Percentiles rank a stretch among this genome's conserved stretches.
These are phyloP conservation scores for Paedocypris micromegethes DNA, from an alignment of 2,797 vertebrate genomes.

Conservation along the genomic window DNA sequence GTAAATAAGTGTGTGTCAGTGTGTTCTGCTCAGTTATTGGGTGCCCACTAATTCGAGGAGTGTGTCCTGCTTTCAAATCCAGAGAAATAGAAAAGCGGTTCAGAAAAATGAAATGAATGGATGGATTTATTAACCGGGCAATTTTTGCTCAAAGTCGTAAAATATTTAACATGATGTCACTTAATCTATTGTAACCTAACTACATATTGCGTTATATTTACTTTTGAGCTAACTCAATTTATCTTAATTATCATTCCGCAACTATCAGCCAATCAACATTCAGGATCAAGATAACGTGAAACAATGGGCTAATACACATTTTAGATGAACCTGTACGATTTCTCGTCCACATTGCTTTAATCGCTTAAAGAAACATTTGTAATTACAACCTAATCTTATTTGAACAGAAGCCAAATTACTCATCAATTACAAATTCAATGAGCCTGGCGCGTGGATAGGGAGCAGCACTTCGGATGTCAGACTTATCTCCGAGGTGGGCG, in stretches of 20 bases:
- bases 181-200: no score
- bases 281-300: constrained; percentile 35
- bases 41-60: no score
- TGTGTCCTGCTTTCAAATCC: no score
- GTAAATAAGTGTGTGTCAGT: no score
- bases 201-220: no score
- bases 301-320: constrained; percentile 4
- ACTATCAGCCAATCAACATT: constrained; percentile 38
- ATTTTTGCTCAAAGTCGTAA: constrained; percentile 25
- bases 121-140: no score
- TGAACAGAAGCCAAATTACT: constrained; percentile 31
- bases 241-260: constrained; percentile 7
- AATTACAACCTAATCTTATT: constrained; percentile 32
- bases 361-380: constrained; percentile 27
- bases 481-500: constrained; percentile 1
- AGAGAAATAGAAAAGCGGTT: no score
- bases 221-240: no score
- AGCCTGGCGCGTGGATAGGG: constrained; percentile 15
- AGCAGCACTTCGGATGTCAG: background rate
- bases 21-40: no score
- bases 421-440: constrained; percentile 29
- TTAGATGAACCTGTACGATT: constrained; percentile 10
- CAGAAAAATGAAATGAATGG: no score
- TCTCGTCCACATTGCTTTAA: constrained; percentile 18
- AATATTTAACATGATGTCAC: background rate